Evolutionary conservation across 2,888 invertebrate genomes (phyloP), one percentile per base, ranked within the genome.

Genomic region (Dasypolia templi): DNA sequence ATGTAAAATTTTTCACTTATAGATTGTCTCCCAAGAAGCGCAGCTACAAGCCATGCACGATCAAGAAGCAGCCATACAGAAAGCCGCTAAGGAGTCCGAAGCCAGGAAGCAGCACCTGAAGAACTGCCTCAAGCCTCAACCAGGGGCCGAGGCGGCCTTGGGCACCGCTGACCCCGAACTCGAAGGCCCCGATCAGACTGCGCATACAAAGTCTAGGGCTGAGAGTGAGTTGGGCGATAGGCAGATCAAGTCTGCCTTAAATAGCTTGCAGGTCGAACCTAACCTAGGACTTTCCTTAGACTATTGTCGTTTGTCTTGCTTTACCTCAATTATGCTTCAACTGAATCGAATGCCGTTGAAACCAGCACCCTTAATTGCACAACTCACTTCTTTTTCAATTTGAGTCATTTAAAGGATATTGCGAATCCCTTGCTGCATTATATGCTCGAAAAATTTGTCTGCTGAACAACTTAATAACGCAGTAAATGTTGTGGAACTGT

Each of bases 31-130:
- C 1, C 92, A 93, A 88, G 95, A 96, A 26, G 95, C 95, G 72
- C 87, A 88, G 49, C 55, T 96, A 0, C 79, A 89, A 86, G 94
- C 92, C 2, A 92, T 95, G 91, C 89, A 94, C 79, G 97, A 97
- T 14, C 97, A 97, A 69, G 97, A 97, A 81, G 92, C 93, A 2
- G 93, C 97, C 0, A 96, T 97, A 76, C 95, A 96, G 84, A 93
- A 94, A 72, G 95, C 97, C 14, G 95, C 96, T 55, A 93, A 95
- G 79, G 96, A 97, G 86, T 97, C 97, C 0, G 97, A 97, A 77
- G 91, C 91, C 3, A 92, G 97, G 35, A 97, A 97, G 87, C 91
- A 93, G 75, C 89, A 89, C 56, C 93, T 97, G 42, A 97, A 96
- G 86, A 90, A 94, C 81, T 95, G 89, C 32, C 92, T 95, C 5